Evolutionary conservation across 2,888 invertebrate genomes (phyloP), one percentile per base, ranked within the genome.

Genomic region (Calliopum simillimum): DNA sequence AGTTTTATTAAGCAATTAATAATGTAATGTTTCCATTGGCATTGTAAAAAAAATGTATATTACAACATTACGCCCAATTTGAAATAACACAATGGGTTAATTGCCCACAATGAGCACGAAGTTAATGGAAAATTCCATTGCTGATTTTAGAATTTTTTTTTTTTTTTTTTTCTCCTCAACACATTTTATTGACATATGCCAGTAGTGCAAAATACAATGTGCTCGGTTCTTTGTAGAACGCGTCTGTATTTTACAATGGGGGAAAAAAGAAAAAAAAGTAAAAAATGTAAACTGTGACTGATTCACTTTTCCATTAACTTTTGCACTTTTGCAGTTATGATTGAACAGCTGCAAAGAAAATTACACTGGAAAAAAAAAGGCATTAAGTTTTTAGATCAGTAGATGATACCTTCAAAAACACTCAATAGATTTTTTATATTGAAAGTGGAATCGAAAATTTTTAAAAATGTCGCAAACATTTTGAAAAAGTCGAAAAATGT

Each of bases 91-190:
- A 46, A 49, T 2, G 68, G 68, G 68, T 68, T 62, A 68, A 62
- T 62, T 67, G 33, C 33, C 19, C n/a, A 14, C 67, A 46, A 58
- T 58, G 19, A 41, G 47, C 47, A 71, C 71, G 69, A 81, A 78
- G 78, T 73, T 76, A 76, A 78, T 80, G 83, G 83, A 82, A 82
- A 80, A 77, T 82, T 82, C 82, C 83, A 79, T 68, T 75, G 75
- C 66, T 73, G 63, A 58, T 25, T 43, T 68, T 67, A 46, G 68
- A 68, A 67, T 51, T 72, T 59, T 55, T 47, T 73, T 69, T 70
- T 55, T 46, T 64, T 44, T 71, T 3, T 43, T 68, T 44, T 33
- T 62, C 46, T 44, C 16, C 23, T 14, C 46, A 41, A 19, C 55
- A 56, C 14, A 56, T 51, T 33, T 23, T 19, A 14, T 61, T 19